Evolutionary conservation across 2,888 invertebrate genomes (phyloP), one percentile per base, ranked within the genome.

Genomic region (Leucophora obtusa): DNA sequence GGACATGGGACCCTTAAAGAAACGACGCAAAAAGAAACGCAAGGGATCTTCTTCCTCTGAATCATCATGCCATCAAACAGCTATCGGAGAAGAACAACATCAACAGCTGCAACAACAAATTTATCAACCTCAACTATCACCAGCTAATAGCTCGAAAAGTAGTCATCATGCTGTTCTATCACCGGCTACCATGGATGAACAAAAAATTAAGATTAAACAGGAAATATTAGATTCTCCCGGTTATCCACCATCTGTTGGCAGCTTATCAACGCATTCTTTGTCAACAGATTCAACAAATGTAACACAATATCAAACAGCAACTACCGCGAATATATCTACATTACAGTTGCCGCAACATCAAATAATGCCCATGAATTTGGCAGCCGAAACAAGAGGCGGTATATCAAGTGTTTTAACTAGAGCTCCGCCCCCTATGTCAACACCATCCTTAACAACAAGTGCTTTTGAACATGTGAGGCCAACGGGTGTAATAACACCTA

Each of bases 1-100:
- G 90, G 90, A 90, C 72, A 86, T 88, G 82, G 89, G 89, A 38
- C 88, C 90, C 1, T 80, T 90, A 17, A 90, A 90, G 82, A 90
- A 90, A 74, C 87, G 90, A 8, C 89, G 90, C 69, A 90, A 90
- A 86, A 90, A 90, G 85, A 89, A 89, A 79, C 88, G 89, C 68
- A 88, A 89, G 82, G 89, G 89, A 1, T 89, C 90, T 5, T 88
- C 89, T 28, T 90, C 90, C 7, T 90, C 90, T 1, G 90, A 90
- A 75, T 90, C 90, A 5, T 87, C 87, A 53, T 87, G 86, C 74
- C 85, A 87, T 78, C 88, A 87, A 77, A 81, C 56, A 56, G 56
- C 50, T 33, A 15, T 18, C 2, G 35, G 33, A 9, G 73, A 58
- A 9, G 69, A 59, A 17, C 60, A n/a, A 9, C 68, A 56, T 28